Evolutionary conservation across 2,113 vertebrate genomes (phyloP), one percentile per base, ranked within the genome.

Genomic region (Helogale parvula): DNA sequence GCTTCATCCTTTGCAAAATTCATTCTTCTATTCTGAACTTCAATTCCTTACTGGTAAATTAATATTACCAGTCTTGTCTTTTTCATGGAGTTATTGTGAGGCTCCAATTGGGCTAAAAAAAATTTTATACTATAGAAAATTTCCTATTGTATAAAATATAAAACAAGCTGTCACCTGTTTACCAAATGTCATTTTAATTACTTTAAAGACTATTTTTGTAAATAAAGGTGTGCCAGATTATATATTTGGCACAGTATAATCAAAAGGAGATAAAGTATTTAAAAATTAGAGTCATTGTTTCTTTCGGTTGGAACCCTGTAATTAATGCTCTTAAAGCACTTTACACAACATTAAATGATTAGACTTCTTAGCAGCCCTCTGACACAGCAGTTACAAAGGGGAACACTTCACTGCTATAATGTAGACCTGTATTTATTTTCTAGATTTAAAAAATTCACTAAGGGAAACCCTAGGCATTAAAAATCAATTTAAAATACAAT

Each of bases 401-500:
- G 82, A 96, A 76, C 7, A 2, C 79, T 98, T 93, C 29, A 9
- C 79, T 95, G 90, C 90, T 94, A n/a, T 91, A 91, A 97, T 95
- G 68, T 69, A 92, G 94, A 98, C 86, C 72, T 97, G 94, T 97
- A 97, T 97, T 98, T 98, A 97, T 98, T 97, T 98, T 96, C 91
- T 94, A 97, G 90, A 91, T 80, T 95, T 97, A 86, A 88, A 98
- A 97, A 96, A 96, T 87, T 96, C 94, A 96, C 95, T 94, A 95
- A 98, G 93, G 97, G 90, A 98, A 60, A 88, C 41, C 94, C 60
- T 83, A 31, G 57, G 23, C 96, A 98, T 98, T 98, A 98, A 97
- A 98, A 98, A 97, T 98, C 95, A 95, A 97, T 98, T 97, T 93
- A 86, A 98, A 96, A 89, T 96, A 96, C 88, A 97, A 98, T 98